A percentile compares a stretch with the other conserved stretches of the same genome.
phyloP scores from a whole-genome alignment of 1,140 invertebrate species.

The Limonius californicus region DNA sequence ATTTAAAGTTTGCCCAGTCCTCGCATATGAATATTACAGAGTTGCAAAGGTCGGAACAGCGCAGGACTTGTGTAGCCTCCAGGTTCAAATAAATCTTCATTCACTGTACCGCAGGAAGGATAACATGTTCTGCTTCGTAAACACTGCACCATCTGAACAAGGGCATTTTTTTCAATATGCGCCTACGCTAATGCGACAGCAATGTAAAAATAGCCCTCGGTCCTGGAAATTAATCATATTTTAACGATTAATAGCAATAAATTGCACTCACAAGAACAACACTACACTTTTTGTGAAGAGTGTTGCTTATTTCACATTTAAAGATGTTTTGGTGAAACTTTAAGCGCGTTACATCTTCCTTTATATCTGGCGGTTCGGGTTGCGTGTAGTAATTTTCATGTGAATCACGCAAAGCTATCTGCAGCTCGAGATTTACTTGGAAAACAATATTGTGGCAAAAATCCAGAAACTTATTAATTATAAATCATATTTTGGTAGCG shows the following conservation, averaged over 20 bases:
- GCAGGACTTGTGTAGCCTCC: neutral
- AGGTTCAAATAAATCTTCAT: slow-evolving; percentile 6
- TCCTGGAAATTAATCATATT: too few species aligned
- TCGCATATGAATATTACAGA: slow-evolving; percentile 7
- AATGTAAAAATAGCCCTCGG: too few species aligned
- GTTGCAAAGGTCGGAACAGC: neutral
- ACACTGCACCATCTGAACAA: neutral
- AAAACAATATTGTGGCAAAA: neutral
- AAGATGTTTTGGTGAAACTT: too few species aligned
- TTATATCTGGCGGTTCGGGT: too few species aligned
- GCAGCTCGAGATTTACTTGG: neutral
- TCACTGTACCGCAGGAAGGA: neutral
- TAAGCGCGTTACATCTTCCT: too few species aligned
- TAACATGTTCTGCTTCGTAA: neutral
- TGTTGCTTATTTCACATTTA: too few species aligned
- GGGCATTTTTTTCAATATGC: neutral
- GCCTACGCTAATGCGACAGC: too few species aligned
- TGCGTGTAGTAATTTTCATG: neutral
- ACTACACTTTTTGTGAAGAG: too few species aligned
- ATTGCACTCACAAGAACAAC: too few species aligned
- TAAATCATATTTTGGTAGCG: slow-evolving; percentile 3
- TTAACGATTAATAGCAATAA: too few species aligned
- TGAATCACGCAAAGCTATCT: too few species aligned
- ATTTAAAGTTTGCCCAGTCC: neutral
- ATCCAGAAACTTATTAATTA: neutral